phyloP scores from a whole-genome alignment of 2,113 vertebrate species.

The Gila orcuttii region DNA sequence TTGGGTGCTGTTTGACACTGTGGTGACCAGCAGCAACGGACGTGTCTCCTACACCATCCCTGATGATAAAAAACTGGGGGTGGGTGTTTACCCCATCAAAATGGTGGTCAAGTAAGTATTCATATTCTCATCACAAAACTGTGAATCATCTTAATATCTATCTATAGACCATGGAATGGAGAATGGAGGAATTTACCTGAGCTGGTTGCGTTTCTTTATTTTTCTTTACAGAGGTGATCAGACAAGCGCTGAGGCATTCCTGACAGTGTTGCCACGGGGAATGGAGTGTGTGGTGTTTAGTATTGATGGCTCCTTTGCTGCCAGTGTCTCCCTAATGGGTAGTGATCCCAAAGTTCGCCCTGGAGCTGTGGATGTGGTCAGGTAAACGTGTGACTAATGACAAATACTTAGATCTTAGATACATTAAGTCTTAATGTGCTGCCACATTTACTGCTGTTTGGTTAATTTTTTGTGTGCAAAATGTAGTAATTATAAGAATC shows the following conservation, averaged over 20 bases:
- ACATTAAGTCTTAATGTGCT: neutral
- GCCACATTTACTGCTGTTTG: neutral
- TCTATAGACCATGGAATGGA: neutral
- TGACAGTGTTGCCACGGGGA: constrained; percentile 89
- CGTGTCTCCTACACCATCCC: constrained; percentile 88
- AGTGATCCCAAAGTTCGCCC: constrained; percentile 97
- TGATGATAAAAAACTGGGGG: constrained; percentile 82
- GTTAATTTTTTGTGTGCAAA: neutral
- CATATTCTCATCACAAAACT: neutral
- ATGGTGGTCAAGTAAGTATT: constrained; percentile 93
- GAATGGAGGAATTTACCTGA: neutral
- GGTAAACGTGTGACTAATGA: constrained; percentile 73
- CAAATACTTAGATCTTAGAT: neutral
- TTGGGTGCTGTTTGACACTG: constrained; percentile 92
- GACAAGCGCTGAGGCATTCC: constrained; percentile 95
- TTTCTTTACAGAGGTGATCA: constrained; percentile 87
- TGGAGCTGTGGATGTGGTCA: constrained; percentile 95
- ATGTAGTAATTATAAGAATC: neutral
- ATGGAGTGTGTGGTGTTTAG: constrained; percentile 98
- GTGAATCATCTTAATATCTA: neutral
- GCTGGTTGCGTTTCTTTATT: neutral
- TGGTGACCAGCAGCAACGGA: constrained; percentile 92
- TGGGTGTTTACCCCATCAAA: constrained; percentile 94
- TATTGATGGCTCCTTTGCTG: constrained; percentile 97
- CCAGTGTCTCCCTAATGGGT: constrained; percentile 99